Percentiles rank a stretch among this genome's conserved stretches.
Conservation (phyloP, 2,888 invertebrate species). For the Thera obeliscata region DNA sequence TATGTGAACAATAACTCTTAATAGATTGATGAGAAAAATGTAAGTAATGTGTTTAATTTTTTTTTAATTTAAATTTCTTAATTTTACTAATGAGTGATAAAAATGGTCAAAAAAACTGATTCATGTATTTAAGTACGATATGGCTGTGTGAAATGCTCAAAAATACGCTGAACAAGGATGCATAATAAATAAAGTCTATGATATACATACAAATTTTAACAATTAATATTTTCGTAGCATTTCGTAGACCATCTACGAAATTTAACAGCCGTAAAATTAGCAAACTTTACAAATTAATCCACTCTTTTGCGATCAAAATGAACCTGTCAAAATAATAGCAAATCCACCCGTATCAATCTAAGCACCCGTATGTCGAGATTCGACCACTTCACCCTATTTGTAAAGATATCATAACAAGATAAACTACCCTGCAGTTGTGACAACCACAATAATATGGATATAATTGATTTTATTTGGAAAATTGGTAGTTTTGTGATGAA, state of each 20-base stretch:
- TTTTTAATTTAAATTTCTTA: too few species aligned
- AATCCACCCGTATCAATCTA: slow-evolving; percentile 76
- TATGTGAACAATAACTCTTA: background rate
- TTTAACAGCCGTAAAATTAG: background rate
- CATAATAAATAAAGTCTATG: too few species aligned
- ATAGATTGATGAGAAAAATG: too few species aligned
- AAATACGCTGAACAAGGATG: too few species aligned
- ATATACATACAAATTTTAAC: too few species aligned
- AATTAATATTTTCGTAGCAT: slow-evolving; percentile 8
- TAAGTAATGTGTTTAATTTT: too few species aligned
- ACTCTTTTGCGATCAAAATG: slow-evolving; percentile 53
- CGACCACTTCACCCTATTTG: slow-evolving; percentile 77
- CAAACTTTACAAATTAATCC: slow-evolving; percentile 27
- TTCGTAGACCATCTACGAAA: slow-evolving; percentile 30
- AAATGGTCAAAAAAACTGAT: too few species aligned
- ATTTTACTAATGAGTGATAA: too few species aligned
- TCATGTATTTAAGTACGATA: too few species aligned
- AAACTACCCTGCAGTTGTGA: slow-evolving; percentile 63
- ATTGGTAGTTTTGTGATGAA: slow-evolving; percentile 54
- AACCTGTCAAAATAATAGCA: slow-evolving; percentile 72
- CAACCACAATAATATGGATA: slow-evolving; percentile 65
- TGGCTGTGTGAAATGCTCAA: too few species aligned
- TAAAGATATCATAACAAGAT: slow-evolving; percentile 81
- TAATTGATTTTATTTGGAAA: slow-evolving; percentile 79
- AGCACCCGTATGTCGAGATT: slow-evolving; percentile 76